These are phyloP conservation scores for Gastracanthus pulcherrimus DNA, from an alignment of 2,888 invertebrate species.

Conservation along the genomic window DNA sequence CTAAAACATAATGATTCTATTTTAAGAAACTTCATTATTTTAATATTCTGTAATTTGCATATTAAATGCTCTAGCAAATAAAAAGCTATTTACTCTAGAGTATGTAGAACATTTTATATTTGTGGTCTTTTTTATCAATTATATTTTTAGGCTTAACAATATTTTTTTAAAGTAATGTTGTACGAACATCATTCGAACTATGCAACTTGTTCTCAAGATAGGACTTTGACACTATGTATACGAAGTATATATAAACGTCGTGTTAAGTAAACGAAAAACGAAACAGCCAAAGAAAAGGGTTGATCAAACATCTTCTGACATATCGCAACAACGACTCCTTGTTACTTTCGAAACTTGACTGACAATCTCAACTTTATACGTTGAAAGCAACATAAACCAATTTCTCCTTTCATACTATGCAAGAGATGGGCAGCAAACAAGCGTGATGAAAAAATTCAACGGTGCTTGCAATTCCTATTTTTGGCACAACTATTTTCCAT, in stretches of 20 bases:
- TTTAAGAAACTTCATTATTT: no score
- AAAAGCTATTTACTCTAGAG: no score
- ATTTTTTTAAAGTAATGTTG: not conserved
- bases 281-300: not conserved
- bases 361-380: conserved; percentile 25
- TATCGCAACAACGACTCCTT: conserved; percentile 5
- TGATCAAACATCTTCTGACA: conserved; percentile 5
- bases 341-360: conserved; percentile 26
- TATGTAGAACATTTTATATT: no score
- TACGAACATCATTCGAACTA: not conserved
- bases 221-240: not conserved
- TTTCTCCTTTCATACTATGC: not conserved
- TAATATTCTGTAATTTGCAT: no score
- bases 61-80: no score
- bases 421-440: not conserved
- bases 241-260: not conserved
- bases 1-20: no score
- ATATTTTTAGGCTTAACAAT: no score
- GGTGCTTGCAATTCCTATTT: not conserved
- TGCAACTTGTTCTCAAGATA: not conserved
- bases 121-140: no score
- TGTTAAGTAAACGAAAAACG: conserved; percentile 6
- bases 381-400: conserved; percentile 13
- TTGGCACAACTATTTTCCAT: no score
- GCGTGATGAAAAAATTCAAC: no score